Evolutionary conservation across 35 echinoderm and acorn worm species (phyloP).

Genomic region (Patiria miniata): DNA sequence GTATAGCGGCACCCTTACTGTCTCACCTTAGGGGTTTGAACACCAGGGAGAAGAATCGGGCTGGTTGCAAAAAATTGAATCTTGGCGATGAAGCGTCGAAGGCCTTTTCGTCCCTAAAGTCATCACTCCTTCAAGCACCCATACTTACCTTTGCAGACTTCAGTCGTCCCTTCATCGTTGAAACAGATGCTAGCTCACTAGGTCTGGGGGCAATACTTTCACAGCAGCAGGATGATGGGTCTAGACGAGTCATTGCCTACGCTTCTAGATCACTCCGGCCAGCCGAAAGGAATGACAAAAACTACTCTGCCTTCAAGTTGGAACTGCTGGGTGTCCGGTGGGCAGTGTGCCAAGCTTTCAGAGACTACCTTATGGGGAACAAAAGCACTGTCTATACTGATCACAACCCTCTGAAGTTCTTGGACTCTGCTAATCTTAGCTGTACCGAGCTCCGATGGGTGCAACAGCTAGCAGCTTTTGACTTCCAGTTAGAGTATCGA

Average conservation of each 20-base stretch:
- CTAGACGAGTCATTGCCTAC: too few relatives aligned
- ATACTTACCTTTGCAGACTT: conserved; percentile 60
- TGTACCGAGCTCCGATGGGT: conserved; percentile 59
- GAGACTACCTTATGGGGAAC: conserved; percentile 52
- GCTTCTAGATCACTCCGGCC: conserved; percentile 33
- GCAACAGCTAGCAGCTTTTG: too few relatives aligned
- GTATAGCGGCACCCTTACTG: conserved; percentile 51
- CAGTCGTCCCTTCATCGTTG: conserved; percentile 44
- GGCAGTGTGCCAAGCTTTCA: conserved; percentile 73
- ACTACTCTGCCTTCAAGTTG: conserved; percentile 59
- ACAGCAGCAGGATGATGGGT: background rate
- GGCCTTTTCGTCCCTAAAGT: conserved; percentile 41
- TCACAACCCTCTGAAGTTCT: conserved; percentile 73
- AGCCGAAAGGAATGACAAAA: conserved; percentile 58
- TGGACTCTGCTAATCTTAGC: conserved; percentile 67
- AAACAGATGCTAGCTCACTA: conserved; percentile 49
- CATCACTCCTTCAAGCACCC: conserved; percentile 4
- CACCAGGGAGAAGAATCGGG: background rate
- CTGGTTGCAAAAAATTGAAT: background rate
- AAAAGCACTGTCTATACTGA: conserved; percentile 52
- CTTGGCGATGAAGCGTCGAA: background rate
- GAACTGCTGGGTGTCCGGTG: conserved; percentile 45
- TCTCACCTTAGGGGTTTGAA: background rate
- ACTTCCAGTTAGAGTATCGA: conserved; percentile 57
- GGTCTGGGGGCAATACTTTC: background rate